Evolutionary conservation across 2,113 vertebrate species (phyloP), one percentile per base, ranked within the genome.

Genomic region (Apus apus): DNA sequence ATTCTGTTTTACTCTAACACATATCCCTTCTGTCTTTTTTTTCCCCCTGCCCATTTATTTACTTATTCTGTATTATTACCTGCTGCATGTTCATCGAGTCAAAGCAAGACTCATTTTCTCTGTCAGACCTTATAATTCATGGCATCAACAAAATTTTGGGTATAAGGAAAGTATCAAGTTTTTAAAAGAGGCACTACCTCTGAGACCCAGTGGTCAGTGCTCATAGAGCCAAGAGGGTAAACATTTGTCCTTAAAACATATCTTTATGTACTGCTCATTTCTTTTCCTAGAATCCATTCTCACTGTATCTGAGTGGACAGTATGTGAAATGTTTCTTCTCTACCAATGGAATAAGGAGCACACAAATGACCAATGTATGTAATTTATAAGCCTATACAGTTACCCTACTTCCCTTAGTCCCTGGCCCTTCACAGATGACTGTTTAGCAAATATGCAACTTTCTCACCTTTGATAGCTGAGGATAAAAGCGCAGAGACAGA

Each of bases 321-420:
- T 64, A 57, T 88, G 45, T 80, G 36, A 80, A 54, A 80, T 15
- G 32, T 48, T 84, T 7, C 65, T 72, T 27, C 50, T 77, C 64
- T 97, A 71, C 54, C 68, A 71, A 85, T 60, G 51, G 30, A 56
- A 32, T 80, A 53, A 91, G 57, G 43, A 67, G 72, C n/a, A 74
- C 61, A 54, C 34, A 71, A 89, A 95, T 83, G 86, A 70, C 65
- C 58, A 75, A 40, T 95, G 50, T 72, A 89, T 96, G 94, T 86
- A 71, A 81, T 15, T 91, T 87, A 96, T 87, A 97, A 97, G 62
- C 62, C 61, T 72, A 32, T 64, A 53, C 25, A 89, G 64, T 94
- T 61, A 61, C 16, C 4, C n/a, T 32, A 11, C 12, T 60, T 46
- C 2, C 1, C 5, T 13, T 7, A 10, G 0, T 7, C 7, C 45